Percentiles rank a stretch among this genome's conserved stretches.
Evolutionary conservation across 92 coral and sea anemone genomes (phyloP).

Genomic region (Umimayanthus kanabou): DNA sequence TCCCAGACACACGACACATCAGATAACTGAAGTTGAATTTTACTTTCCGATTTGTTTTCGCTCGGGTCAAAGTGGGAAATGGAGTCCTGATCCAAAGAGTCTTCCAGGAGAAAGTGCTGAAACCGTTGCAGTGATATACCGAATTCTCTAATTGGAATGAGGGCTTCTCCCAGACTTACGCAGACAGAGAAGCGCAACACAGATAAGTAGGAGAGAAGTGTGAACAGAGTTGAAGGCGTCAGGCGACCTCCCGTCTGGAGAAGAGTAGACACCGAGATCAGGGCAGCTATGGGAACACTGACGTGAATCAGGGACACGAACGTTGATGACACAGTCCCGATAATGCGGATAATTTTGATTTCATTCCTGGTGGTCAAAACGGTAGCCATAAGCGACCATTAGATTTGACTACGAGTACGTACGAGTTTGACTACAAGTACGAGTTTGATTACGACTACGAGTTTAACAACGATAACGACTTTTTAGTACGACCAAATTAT

Average conservation of each 20-base stretch:
- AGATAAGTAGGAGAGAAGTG: background rate
- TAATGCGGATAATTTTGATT: background rate
- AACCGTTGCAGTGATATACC: conserved; percentile 13
- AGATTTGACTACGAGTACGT: too few species aligned
- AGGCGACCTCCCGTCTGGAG: background rate
- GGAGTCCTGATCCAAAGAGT: background rate
- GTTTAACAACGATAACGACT: too few species aligned
- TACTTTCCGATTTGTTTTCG: background rate
- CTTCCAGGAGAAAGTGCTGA: conserved; percentile 6
- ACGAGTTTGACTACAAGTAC: too few species aligned
- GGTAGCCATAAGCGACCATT: too few species aligned
- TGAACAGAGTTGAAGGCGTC: conserved; percentile 5
- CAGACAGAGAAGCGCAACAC: conserved; percentile 8
- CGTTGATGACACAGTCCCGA: background rate
- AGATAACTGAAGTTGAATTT: background rate
- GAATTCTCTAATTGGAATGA: conserved; percentile 13
- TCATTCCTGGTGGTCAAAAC: background rate
- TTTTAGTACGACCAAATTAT: too few species aligned
- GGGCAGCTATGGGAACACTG: background rate
- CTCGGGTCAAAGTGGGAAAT: background rate
- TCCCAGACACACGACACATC: conserved; percentile 19
- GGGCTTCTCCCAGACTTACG: conserved; percentile 22
- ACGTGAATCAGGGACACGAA: background rate
- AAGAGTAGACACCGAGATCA: background rate
- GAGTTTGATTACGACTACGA: too few species aligned